These are phyloP conservation scores for Drosophila lacertosa DNA, from an alignment of 1,140 invertebrate genomes.

Conservation along the genomic window DNA sequence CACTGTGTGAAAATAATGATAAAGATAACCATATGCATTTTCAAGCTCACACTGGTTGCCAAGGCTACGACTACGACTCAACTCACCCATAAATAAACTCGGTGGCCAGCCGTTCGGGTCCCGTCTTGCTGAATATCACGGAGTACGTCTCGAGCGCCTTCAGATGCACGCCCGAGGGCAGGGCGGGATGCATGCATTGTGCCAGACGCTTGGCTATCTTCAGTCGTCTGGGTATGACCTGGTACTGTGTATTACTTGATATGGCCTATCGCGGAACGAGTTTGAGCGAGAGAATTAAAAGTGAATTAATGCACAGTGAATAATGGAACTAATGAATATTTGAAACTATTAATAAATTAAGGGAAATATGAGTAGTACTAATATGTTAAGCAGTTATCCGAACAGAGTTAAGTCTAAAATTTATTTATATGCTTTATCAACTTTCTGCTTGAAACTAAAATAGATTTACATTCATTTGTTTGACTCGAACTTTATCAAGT, in stretches of 20 bases:
- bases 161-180: conserved; percentile 96
- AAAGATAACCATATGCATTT: background rate
- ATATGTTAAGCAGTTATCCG: too few relatives aligned
- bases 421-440: too few relatives aligned
- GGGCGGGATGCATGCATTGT: conserved; percentile 97
- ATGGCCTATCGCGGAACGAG: conserved; percentile 86
- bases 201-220: conserved; percentile 96
- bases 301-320: background rate
- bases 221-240: conserved; percentile 94
- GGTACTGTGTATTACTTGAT: conserved; percentile 91
- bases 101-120: conserved; percentile 91
- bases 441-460: too few relatives aligned
- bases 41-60: background rate
- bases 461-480: too few relatives aligned
- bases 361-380: too few relatives aligned
- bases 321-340: background rate
- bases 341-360: background rate
- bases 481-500: too few relatives aligned
- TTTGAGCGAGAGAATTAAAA: conserved; percentile 16
- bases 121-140: conserved; percentile 96
- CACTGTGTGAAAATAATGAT: conserved; percentile 42
- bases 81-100: conserved; percentile 93
- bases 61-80: conserved; percentile 13
- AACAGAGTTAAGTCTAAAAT: too few relatives aligned
- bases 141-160: conserved; percentile 97